Base-by-base conservation (phyloP, 2,113 vertebrate genomes). In the Tylochromis polylepis region DNA sequence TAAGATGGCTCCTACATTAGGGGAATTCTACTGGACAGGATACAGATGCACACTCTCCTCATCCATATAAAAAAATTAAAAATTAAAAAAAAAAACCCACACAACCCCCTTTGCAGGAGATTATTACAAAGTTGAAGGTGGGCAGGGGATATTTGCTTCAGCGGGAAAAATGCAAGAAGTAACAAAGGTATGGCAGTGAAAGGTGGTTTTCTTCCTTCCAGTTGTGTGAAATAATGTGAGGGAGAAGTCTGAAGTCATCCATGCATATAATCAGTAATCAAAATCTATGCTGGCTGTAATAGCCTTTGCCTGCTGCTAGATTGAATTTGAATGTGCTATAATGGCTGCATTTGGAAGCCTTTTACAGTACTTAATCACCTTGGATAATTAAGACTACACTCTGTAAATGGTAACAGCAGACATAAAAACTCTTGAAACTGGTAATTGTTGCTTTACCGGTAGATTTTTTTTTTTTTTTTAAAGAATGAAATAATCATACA, bases 191-290 rank as follows among this genome's bases (percentile, higher is more conserved):
- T 43, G 8, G 43, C 20, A 24, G 12, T 55, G 46, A 79, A 88
- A 84, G 36, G 57, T 56, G 56, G 4, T 29, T 87, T 70, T 83
- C 41, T 72, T 49, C 43, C 12, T 67, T 84, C 65, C 14, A 79
- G 70, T 62, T 81, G 79, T 87, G 34, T 67, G 57, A 78, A 83
- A 67, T 29, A 82, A 88, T 79, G 36, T 83, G 56, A 65, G 84
- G 49, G 15, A 80, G 81, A 82, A 79, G 83, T 84, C 83, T 87
- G 82, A 91, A 92, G 88, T 80, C 88, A 91, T 91, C 88, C 91
- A 91, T 93, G 91, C 91, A 82, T 89, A 91, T 94, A 94, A 93
- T 94, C 91, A 89, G 92, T 89, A 93, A 92, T 90, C 92, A 90
- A 92, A 90, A 90, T 90, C 92, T 89, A 93, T 78, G 89, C 91